These are phyloP conservation scores for Stenodera caucasica DNA, from an alignment of 2,888 invertebrate species.

Conservation along the genomic window DNA sequence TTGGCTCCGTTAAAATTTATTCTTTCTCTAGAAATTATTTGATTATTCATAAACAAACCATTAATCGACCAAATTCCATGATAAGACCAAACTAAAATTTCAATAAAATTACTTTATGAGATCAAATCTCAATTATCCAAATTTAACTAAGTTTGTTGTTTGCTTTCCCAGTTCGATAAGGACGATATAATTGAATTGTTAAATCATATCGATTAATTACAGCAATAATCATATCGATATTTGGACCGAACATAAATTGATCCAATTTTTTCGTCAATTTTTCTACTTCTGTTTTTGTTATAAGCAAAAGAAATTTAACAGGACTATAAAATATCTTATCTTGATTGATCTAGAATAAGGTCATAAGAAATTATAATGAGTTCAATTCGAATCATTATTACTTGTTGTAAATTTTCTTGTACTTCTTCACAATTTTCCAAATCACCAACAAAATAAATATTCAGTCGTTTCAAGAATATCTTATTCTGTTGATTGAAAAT, in stretches of 20 bases:
- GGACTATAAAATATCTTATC: neutral
- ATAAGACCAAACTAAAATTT: slow-evolving; percentile 28
- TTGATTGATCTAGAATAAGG: neutral
- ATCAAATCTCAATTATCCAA: neutral
- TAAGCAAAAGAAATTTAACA: neutral
- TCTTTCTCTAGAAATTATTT: slow-evolving; percentile 18
- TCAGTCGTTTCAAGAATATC: neutral
- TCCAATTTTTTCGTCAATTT: neutral
- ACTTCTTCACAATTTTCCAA: neutral
- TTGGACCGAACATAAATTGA: neutral
- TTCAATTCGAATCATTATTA: neutral
- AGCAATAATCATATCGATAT: neutral
- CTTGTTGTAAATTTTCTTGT: neutral
- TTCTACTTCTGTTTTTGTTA: neutral
- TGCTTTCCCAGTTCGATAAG: slow-evolving; percentile 24
- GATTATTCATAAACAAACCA: neutral
- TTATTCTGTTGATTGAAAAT: neutral
- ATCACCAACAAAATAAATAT: neutral
- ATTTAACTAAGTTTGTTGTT: slow-evolving; percentile 18
- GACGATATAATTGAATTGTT: slow-evolving; percentile 17
- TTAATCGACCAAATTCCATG: slow-evolving; percentile 29
- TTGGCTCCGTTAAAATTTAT: slow-evolving; percentile 28
- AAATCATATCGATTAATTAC: neutral
- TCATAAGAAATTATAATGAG: too few relatives aligned
- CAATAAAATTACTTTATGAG: neutral